Evolutionary conservation across 2,797 vertebrate genomes (phyloP).

Genomic region (Dicrostonyx torquatus): DNA sequence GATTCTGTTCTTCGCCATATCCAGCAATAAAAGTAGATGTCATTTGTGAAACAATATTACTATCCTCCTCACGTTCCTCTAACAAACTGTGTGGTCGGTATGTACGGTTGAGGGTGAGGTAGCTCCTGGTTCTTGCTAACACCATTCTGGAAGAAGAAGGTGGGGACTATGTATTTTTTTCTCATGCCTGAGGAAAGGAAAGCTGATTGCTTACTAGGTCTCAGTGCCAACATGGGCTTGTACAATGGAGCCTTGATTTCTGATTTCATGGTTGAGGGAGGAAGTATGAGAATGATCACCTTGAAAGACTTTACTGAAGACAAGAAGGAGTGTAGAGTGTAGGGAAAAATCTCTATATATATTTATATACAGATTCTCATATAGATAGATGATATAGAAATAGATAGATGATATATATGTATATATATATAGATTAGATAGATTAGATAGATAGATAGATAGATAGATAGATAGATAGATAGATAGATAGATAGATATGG

Average conservation of each 20-base stretch:
- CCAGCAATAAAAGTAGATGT: fast-evolving
- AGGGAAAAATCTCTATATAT: neutral
- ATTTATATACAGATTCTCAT: no score
- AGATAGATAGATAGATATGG: no score
- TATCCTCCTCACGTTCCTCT: neutral
- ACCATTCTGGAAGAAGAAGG: neutral
- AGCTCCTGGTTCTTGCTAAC: neutral
- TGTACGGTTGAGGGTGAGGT: neutral
- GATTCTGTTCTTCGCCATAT: neutral
- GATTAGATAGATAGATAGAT: no score
- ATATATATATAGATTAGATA: no score
- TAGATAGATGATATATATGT: no score
- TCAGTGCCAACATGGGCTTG: fast-evolving
- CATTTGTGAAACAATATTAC: neutral
- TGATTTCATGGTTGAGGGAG: neutral
- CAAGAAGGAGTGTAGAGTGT: neutral
- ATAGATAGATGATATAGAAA: no score
- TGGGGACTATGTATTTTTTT: neutral
- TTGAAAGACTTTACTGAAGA: neutral
- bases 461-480: no score
- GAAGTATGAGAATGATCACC: neutral
- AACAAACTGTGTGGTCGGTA: neutral
- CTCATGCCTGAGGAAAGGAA: neutral
- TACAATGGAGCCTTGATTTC: neutral
- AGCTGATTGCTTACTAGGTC: neutral